Conservation (phyloP, 1,140 invertebrate genomes). For the Drosophila burlai region DNA sequence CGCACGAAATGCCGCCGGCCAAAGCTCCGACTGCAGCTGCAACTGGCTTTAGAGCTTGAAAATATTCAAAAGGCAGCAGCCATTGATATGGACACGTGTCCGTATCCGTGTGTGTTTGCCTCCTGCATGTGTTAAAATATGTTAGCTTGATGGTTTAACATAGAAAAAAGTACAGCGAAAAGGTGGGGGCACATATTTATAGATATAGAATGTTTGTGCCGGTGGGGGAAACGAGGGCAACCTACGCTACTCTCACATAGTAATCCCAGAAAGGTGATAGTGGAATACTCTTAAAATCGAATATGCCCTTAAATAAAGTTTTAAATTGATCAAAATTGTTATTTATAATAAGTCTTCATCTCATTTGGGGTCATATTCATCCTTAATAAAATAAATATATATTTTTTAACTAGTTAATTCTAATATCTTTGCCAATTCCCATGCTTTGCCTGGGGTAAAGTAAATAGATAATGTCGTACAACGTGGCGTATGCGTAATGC, state of each 20-base stretch:
- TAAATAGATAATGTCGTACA: constrained; percentile 21
- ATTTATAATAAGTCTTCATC: no score
- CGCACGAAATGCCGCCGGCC: constrained; percentile 68
- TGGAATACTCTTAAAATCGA: constrained; percentile 8
- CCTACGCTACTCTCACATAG: constrained; percentile 10
- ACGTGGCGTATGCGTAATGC: constrained; percentile 68
- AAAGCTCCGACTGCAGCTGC: constrained; percentile 63
- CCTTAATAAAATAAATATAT: background rate
- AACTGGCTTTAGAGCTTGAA: constrained; percentile 45
- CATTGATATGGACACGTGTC: constrained; percentile 79
- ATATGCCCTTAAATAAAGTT: background rate
- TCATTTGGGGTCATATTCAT: no score
- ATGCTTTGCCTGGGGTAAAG: background rate
- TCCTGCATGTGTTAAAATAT: constrained; percentile 80
- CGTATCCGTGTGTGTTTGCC: constrained; percentile 44
- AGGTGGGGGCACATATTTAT: constrained; percentile 79
- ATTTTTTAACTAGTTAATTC: background rate
- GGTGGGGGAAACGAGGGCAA: constrained; percentile 17
- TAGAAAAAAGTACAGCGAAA: constrained; percentile 74
- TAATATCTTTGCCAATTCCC: background rate
- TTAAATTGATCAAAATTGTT: background rate
- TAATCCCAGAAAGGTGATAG: background rate
- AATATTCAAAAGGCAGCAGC: constrained; percentile 78
- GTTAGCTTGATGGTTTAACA: constrained; percentile 82
- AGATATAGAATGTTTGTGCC: constrained; percentile 59